Evolutionary conservation across 2,113 vertebrate species (phyloP).

Genomic region (Osmerus eperlanus): DNA sequence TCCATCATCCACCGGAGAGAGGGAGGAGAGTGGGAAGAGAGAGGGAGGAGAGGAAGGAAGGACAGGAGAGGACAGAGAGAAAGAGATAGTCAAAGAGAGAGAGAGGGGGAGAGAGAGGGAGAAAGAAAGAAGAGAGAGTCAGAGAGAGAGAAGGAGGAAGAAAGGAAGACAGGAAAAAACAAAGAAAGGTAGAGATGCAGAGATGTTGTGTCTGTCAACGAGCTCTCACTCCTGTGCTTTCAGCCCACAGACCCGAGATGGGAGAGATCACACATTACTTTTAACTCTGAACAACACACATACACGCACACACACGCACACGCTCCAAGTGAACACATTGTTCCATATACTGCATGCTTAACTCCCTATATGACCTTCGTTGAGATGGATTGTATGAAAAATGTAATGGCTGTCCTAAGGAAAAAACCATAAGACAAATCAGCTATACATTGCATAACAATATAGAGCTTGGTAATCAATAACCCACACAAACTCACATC

Average conservation of each 20-base stretch:
- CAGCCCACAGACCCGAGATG: slow-evolving; percentile 47
- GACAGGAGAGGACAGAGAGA: not conserved
- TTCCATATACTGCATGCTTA: slow-evolving; percentile 54
- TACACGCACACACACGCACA: slow-evolving; percentile 11
- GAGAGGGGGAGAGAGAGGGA: slow-evolving; percentile 2
- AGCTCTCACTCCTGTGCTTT: slow-evolving; percentile 27
- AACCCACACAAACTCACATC: slow-evolving; percentile 61
- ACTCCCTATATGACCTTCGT: slow-evolving; percentile 55
- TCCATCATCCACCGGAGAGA: slow-evolving; percentile 55
- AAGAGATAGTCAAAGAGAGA: not conserved
- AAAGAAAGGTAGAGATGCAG: not conserved
- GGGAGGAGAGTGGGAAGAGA: not conserved
- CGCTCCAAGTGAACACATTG: slow-evolving; percentile 49
- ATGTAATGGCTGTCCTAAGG: slow-evolving; percentile 1
- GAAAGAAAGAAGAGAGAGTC: slow-evolving; percentile 7
- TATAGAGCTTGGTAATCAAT: slow-evolving; percentile 67
- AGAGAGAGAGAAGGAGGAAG: slow-evolving; percentile 19
- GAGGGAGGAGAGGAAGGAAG: not conserved
- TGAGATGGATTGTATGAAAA: slow-evolving; percentile 3
- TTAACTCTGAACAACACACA: slow-evolving; percentile 34
- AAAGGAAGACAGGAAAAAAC: not conserved
- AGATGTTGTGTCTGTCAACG: slow-evolving; percentile 22
- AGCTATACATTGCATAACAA: not conserved
- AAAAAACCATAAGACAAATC: not conserved
- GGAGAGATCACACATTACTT: slow-evolving; percentile 43